Evolutionary conservation across 1,140 invertebrate genomes (phyloP), one percentile per base, ranked within the genome.

Genomic region (Drosophila azteca): DNA sequence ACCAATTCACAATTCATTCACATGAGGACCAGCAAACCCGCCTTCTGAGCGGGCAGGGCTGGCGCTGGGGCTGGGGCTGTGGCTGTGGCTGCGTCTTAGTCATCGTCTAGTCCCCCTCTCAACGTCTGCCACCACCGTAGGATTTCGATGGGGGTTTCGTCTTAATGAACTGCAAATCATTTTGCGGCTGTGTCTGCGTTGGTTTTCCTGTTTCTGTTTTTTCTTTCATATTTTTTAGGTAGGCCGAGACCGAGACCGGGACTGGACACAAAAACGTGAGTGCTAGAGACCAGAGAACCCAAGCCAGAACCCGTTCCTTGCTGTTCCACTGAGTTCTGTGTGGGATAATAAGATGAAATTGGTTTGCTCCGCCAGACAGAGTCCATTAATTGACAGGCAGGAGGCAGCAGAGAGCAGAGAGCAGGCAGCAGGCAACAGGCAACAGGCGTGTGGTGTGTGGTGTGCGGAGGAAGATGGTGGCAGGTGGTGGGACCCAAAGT

Each of bases 81-180:
- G 3, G 24, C 46, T 7, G 50, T 7, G 59, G 39, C 57, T 15
- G 22, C 35, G 63, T 35, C 79, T 87, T 87, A 88, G 82, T 87
- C 81, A 85, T 87, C 54, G 71, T 65, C 66, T 66, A 54, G 78
- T 66, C 55, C 41, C 41, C 48, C 41, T 44, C 9, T 13, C 35
- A 11, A 15, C 20, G 39, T 44, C 54, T 52, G 78, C 64, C 74
- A 81, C 17, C 17, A n/a, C 61, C 67, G 63, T 68, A 2, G 13
- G n/a, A 51, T 50, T 39, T 39, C 11, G 35, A 3, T 8, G 29
- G 77, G 50, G 70, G 52, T 55, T 62, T 74, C 60, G 64, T 69
- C 74, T 84, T 90, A 89, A 89, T 90, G 84, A 89, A 84, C 77
- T 63, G 79, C 84, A 83, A 88, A 77, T 79, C 76, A 88, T 88